Conservation (phyloP, 2,113 vertebrate genomes). For the Edolisoma coerulescens region DNA sequence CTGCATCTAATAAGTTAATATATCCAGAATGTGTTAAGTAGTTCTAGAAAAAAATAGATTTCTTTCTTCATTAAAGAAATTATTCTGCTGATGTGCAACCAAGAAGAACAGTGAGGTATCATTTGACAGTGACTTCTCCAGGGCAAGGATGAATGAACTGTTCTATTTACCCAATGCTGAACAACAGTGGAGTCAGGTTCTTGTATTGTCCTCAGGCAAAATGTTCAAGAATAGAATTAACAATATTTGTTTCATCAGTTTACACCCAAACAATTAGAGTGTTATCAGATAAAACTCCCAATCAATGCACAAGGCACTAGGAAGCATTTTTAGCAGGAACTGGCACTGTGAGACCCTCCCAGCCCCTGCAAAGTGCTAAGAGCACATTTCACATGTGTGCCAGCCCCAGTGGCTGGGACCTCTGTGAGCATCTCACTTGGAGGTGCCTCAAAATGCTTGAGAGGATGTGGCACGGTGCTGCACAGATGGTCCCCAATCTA, state of each 20-base stretch:
- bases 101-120: neutral
- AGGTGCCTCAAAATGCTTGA: neutral
- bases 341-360: neutral
- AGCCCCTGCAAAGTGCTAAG: neutral
- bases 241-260: neutral
- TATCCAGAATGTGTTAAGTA: neutral
- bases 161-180: neutral
- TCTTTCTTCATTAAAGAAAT: neutral
- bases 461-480: neutral
- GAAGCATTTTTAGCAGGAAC: neutral
- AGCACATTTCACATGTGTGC: rapidly evolving
- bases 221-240: neutral
- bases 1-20: neutral
- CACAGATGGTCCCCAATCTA: rapidly evolving
- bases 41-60: neutral
- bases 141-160: neutral
- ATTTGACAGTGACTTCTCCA: neutral
- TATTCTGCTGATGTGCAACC: neutral
- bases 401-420: neutral
- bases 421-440: neutral
- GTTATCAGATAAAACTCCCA: neutral
- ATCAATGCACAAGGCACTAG: neutral
- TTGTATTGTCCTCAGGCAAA: neutral
- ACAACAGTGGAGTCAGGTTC: neutral
- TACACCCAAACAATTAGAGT: neutral